Percentiles rank a stretch among this genome's conserved stretches.
phyloP scores from a whole-genome alignment of 2,797 vertebrate species.

The Ptychobarbus kaznakovi region DNA sequence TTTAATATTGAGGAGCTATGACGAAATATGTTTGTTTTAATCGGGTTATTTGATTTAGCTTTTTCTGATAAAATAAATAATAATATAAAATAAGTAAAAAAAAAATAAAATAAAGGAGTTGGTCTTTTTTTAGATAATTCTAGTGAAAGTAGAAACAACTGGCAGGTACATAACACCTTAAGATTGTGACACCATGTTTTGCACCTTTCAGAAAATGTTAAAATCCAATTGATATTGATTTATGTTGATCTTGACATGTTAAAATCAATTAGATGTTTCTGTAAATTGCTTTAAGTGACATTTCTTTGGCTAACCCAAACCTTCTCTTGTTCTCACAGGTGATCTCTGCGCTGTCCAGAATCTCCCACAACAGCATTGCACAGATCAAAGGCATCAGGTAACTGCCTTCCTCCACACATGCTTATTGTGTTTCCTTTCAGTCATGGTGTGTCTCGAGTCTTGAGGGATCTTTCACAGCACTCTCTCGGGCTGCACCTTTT shows the following conservation, averaged over 20 bases:
- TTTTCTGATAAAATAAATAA: neutral
- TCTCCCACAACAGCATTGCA: slow-evolving; percentile 92
- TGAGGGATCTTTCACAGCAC: neutral
- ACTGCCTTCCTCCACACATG: slow-evolving; percentile 54
- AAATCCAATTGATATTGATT: neutral
- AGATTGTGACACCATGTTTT: neutral
- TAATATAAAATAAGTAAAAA: too few relatives aligned
- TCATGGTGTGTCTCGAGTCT: neutral
- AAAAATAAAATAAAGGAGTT: neutral
- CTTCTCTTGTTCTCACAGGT: slow-evolving; percentile 80
- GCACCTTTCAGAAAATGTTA: neutral
- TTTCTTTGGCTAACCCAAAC: slow-evolving; percentile 32
- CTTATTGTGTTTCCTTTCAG: slow-evolving; percentile 27
- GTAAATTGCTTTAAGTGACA: neutral
- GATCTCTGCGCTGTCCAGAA: slow-evolving; percentile 93
- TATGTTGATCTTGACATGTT: neutral
- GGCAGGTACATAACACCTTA: neutral
- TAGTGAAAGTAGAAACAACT: neutral
- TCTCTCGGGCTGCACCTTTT: slow-evolving; percentile 43
- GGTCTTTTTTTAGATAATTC: neutral
- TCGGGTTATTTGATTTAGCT: neutral
- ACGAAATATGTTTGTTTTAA: neutral
- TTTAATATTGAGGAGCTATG: neutral
- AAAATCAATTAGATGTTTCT: neutral
- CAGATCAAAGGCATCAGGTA: slow-evolving; percentile 98